These are phyloP conservation scores for Crotalus tigris DNA, from an alignment of 2,113 vertebrate genomes.

Conservation along the genomic window DNA sequence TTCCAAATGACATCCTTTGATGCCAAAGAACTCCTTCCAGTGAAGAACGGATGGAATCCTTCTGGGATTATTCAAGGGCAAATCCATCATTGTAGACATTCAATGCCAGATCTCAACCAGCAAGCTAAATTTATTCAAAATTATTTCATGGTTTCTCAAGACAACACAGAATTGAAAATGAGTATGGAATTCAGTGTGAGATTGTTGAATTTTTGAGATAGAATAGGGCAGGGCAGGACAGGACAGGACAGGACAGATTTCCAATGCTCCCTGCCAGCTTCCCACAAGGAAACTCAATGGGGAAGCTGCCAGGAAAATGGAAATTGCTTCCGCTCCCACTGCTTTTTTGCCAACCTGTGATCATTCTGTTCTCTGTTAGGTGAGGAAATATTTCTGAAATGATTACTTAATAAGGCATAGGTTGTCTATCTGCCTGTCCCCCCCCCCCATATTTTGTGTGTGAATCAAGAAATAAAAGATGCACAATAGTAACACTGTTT, in stretches of 20 bases:
- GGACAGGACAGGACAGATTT: background rate
- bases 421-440: background rate
- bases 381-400: background rate
- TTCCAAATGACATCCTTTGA: background rate
- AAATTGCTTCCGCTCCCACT: background rate
- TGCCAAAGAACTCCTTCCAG: background rate
- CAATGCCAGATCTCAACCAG: background rate
- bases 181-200: background rate
- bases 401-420: background rate
- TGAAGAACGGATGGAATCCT: background rate
- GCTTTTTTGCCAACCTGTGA: background rate
- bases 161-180: background rate
- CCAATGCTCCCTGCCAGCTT: background rate
- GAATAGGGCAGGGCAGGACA: too few species aligned
- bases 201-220: background rate
- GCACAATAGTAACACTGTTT: constrained; percentile 47
- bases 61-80: background rate
- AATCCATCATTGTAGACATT: background rate
- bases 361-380: background rate
- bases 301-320: background rate
- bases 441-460: background rate
- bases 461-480: constrained; percentile 47
- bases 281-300: background rate
- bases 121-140: background rate
- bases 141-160: background rate